Evolutionary conservation across 1,140 invertebrate species (phyloP).

Genomic region (Lucilia sericata): DNA sequence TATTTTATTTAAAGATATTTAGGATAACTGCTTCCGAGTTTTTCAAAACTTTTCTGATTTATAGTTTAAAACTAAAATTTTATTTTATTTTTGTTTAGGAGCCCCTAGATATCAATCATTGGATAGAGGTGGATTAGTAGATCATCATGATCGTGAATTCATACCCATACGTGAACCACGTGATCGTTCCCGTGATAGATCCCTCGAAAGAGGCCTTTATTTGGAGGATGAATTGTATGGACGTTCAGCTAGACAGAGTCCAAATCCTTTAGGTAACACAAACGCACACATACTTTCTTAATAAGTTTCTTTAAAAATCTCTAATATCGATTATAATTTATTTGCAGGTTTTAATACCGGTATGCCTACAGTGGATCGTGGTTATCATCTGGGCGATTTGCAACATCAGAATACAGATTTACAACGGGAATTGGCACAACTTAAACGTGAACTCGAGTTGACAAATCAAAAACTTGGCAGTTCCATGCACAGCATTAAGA

Average conservation of each 20-base stretch:
- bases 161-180: slow-evolving; percentile 82
- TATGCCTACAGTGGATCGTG: slow-evolving; percentile 66
- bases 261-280: slow-evolving; percentile 67
- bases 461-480: slow-evolving; percentile 98
- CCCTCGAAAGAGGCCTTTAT: slow-evolving; percentile 76
- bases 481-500: slow-evolving; percentile 99
- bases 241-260: slow-evolving; percentile 82
- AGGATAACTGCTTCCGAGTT: too few species aligned
- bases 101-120: slow-evolving; percentile 80
- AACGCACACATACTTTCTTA: background rate
- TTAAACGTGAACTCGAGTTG: slow-evolving; percentile 96
- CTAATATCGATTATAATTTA: background rate
- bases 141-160: slow-evolving; percentile 80
- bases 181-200: slow-evolving; percentile 75
- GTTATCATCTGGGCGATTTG: slow-evolving; percentile 90
- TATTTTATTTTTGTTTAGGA: slow-evolving; percentile 52
- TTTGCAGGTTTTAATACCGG: slow-evolving; percentile 60
- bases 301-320: background rate
- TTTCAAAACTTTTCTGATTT: too few species aligned
- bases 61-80: background rate
- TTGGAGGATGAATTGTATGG: slow-evolving; percentile 82
- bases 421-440: slow-evolving; percentile 94
- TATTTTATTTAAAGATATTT: too few species aligned
- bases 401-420: slow-evolving; percentile 95
- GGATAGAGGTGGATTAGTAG: slow-evolving; percentile 76